Percentiles rank a stretch among this genome's conserved stretches.
Conservation (phyloP, 2,113 vertebrate genomes). For the Crotalus horridus region DNA sequence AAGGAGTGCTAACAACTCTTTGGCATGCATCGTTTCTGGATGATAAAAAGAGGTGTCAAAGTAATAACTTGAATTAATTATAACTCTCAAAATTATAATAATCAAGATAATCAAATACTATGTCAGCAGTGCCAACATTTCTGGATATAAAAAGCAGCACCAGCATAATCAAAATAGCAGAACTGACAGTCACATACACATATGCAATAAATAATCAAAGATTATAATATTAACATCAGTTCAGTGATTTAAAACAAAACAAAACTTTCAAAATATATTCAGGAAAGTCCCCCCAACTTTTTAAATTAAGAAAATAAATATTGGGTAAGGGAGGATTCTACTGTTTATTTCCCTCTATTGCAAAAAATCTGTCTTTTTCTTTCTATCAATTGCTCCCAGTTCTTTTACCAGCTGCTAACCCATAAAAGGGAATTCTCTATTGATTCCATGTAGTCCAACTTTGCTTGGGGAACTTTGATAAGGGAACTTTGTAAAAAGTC, state of each 20-base stretch:
- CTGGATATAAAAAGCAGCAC: neutral
- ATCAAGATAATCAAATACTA: constrained; percentile 7
- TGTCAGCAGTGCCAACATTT: neutral
- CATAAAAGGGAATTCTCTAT: neutral
- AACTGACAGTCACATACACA: neutral
- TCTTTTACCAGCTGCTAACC: neutral
- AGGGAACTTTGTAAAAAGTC: neutral
- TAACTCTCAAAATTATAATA: constrained; percentile 5
- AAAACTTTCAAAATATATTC: neutral
- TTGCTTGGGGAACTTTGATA: neutral
- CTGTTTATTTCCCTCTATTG: neutral
- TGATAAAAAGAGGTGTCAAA: neutral
- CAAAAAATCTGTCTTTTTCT: neutral
- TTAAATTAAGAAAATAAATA: neutral
- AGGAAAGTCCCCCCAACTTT: neutral
- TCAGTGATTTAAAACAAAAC: neutral
- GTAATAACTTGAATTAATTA: constrained; percentile 8
- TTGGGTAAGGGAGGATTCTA: neutral
- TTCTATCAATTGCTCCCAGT: neutral
- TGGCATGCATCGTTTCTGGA: neutral
- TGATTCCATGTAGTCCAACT: neutral
- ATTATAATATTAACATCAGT: neutral
- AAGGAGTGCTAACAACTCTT: neutral
- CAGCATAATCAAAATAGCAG: neutral
- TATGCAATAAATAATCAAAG: neutral